phyloP scores from a whole-genome alignment of 2,113 vertebrate species.

The Brachyistius frenatus region DNA sequence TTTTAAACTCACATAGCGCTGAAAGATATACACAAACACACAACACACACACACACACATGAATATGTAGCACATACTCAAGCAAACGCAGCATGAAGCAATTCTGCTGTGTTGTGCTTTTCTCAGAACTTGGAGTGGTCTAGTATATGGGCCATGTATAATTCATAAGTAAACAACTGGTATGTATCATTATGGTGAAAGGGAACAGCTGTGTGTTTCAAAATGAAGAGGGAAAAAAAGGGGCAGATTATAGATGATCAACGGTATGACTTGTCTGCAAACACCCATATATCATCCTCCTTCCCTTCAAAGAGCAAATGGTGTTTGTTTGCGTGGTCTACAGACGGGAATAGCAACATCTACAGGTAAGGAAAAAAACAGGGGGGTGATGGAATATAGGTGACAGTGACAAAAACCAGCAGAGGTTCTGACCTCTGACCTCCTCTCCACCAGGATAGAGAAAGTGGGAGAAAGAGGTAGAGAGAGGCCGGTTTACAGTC shows the following conservation, averaged over 20 bases:
- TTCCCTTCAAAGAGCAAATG: constrained; percentile 4
- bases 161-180: constrained; percentile 71
- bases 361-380: constrained; percentile 31
- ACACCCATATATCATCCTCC: not conserved
- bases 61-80: constrained; percentile 32
- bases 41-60: too few species aligned
- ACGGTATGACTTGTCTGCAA: not conserved
- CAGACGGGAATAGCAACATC: not conserved
- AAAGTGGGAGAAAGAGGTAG: constrained; percentile 47
- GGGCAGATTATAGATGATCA: constrained; percentile 20
- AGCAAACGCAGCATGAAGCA: constrained; percentile 44
- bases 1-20: constrained; percentile 47
- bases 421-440: constrained; percentile 53
- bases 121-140: constrained; percentile 52
- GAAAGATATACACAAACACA: not conserved
- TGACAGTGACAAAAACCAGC: constrained; percentile 47
- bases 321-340: not conserved
- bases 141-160: constrained; percentile 57
- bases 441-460: constrained; percentile 18
- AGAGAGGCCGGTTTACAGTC: constrained; percentile 68
- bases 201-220: constrained; percentile 43
- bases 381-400: constrained; percentile 4
- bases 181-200: constrained; percentile 64
- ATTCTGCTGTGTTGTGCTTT: constrained; percentile 55
- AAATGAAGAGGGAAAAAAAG: constrained; percentile 24